Evolutionary conservation across 35 echinoderm and acorn worm species (phyloP).

Genomic region (Heliocidaris tuberculata): DNA sequence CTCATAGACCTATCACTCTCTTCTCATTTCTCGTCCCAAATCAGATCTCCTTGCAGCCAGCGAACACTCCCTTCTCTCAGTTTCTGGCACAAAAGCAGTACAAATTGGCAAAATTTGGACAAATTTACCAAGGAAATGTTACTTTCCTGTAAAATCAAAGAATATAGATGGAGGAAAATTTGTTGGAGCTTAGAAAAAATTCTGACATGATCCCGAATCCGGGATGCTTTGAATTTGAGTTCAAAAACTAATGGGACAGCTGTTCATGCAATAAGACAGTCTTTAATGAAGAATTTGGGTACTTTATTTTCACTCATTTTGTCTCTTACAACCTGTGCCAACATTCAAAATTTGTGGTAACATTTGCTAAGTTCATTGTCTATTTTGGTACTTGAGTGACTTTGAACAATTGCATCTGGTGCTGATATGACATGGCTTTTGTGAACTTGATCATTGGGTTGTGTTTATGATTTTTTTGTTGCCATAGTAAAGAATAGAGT

Average conservation of each 20-base stretch:
- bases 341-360: not conserved
- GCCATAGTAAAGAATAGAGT: no score
- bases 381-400: not conserved
- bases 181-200: not conserved
- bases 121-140: not conserved
- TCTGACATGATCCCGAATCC: not conserved
- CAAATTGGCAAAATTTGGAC: not conserved
- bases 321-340: not conserved
- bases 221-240: not conserved
- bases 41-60: not conserved
- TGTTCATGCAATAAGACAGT: not conserved
- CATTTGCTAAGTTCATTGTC: not conserved
- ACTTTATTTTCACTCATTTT: not conserved
- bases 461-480: not conserved
- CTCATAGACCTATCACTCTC: not conserved
- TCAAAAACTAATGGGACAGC: not conserved
- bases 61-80: not conserved
- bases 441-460: not conserved
- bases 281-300: not conserved
- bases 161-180: not conserved
- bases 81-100: not conserved
- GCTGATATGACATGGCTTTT: not conserved
- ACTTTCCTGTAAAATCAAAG: conserved; percentile 3
- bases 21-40: not conserved
- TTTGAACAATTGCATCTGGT: not conserved